Base-by-base conservation (phyloP, 2,113 vertebrate genomes). In the Trematomus loennbergii region DNA sequence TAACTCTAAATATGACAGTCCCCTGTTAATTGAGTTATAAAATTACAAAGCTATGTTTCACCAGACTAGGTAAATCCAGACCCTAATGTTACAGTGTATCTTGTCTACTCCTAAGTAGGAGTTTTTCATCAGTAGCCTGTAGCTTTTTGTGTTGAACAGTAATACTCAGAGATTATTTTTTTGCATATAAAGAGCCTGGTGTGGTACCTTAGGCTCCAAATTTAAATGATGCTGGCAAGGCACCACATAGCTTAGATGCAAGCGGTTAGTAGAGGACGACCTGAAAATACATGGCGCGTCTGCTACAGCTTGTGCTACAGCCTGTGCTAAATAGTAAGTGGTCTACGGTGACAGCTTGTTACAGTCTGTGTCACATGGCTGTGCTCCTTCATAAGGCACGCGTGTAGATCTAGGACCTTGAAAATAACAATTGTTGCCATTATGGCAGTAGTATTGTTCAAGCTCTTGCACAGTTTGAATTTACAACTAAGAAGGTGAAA, bases 81-180 rank as follows among this genome's bases (percentile, higher is more conserved):
- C n/a, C n/a, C 13, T 72, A 60, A 75, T 64, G 61, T 22, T 63
- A 71, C 71, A 80, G 71, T 71, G 50, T 60, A 59, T 82, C 13
- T 75, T 45, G 33, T 72, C 65, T 75, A 67, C 17, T 25, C 55
- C 64, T 29, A 75, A 73, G 52, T 63, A 62, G 20, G 55, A 64
- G 25, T 85, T 83, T 79, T 79, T 62, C 58, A 80, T 58, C 46
- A 77, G 54, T 60, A 77, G 84, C 75, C 83, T 75, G 66, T n/a
- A 88, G 82, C 77, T 52, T 79, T 84, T 72, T 81, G 15, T 72
- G 76, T 89, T 82, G 50, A 80, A 84, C 63, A 82, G 71, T 75
- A 80, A 80, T 86, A 78, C 54, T 73, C 63, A 61, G 61, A 75
- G 67, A 79, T 86, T 75, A 60, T 76, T 85, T 77, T 68, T 81